Evolutionary conservation across 2,797 vertebrate genomes (phyloP), one percentile per base, ranked within the genome.

Genomic region (Brachyrhaphis roseni): DNA sequence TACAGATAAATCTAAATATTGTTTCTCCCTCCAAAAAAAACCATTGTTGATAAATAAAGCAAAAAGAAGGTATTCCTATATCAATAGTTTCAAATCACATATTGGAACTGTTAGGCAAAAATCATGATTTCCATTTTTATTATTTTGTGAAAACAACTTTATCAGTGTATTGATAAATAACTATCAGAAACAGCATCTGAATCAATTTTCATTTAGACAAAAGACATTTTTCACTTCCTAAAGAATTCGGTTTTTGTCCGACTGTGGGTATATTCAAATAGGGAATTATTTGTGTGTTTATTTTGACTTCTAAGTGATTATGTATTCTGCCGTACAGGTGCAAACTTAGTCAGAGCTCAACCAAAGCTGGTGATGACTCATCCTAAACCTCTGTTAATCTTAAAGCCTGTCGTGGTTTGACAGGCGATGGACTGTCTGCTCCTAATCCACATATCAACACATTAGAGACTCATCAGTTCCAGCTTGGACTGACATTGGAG

Each of bases 341-440:
- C 77, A 83, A 79, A 75, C 1, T 70, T 47, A 36, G 81, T 80
- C 77, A 74, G 18, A 23, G 70, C 28, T 74, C 8, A 31, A 77
- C 53, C 66, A 73, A 77, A 64, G 77, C 76, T 46, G 73, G 53
- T 39, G 73, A 76, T 81, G 75, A 88, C 73, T 76, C 70, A 82
- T 41, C 57, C 26, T 77, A 76, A 83, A 90, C 80, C 74, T 85
- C 64, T 79, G 68, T 74, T 84, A 70, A 86, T 86, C 84, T 77
- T 66, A 75, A 84, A 83, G 76, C 77, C 79, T 83, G 75, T 78
- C 1, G 1, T 77, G 79, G 36, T 76, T 53, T 66, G 59, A n/a
- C 41, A 70, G 66, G n/a, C 1, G 39, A 45, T 6, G 5, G 66
- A 81, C 26, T 1, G 43, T 51, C n/a, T 23, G 55, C 23, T 72